Base-by-base conservation (phyloP, 2,113 vertebrate genomes). In the Platichthys flesus region DNA sequence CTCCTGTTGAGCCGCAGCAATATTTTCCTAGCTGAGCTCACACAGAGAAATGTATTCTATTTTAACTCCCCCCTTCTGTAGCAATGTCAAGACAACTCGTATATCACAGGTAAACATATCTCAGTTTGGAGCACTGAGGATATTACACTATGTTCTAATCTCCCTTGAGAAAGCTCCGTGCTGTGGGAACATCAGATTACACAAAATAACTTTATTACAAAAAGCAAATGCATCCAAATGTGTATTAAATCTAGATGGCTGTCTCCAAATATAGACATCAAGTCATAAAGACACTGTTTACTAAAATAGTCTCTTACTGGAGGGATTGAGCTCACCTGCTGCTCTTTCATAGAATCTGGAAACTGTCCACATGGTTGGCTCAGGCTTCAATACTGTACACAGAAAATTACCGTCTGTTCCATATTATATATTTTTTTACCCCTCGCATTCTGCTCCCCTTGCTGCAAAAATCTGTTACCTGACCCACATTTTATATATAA, bases 401-500 rank as follows among this genome's bases (percentile, higher is more conserved):
- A 77, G 70, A 85, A 85, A 59, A 80, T 28, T 75, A 67, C 58
- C 76, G 66, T 51, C 79, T 86, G 86, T 80, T 92, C 79, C 63
- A 74, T 71, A 71, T 81, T 69, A 67, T 42, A 71, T 72, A 71
- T 74, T 74, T 71, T 74, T 54, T 85, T 61, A 24, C 0, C 56
- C 61, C 59, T 58, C 51, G 57, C 47, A 51, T 71, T 37, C 15
- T 40, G 6, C 12, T 49, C 55, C 42, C 56, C 45, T 21, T 71
- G 67, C 64, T 23, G 40, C 2, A 26, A 0, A 59, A 84, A 67
- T 75, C 37, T 81, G 58, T 63, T 68, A 78, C 35, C 58, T 80
- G 70, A 82, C 64, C 78, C 52, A 75, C 49, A 45, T 81, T 82
- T 74, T 52, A 26, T 18, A 18, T 49, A 5, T 5, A 18, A 21